Evolutionary conservation across 2,113 vertebrate species (phyloP).

Genomic region (Mugil cephalus): DNA sequence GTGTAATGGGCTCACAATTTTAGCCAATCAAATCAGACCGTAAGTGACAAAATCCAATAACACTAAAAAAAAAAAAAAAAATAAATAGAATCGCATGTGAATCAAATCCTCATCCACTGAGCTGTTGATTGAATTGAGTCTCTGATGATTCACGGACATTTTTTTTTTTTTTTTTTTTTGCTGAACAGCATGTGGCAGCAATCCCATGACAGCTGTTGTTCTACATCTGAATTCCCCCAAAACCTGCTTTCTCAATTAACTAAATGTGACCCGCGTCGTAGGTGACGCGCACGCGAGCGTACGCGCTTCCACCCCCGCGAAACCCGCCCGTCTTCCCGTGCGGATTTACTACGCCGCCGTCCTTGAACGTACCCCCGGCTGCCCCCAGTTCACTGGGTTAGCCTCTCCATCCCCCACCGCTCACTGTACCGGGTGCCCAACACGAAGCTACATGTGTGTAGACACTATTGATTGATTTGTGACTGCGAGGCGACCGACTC

Average conservation of each 20-base stretch:
- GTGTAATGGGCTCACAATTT: not conserved
- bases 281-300: not conserved
- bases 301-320: not conserved
- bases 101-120: conserved; percentile 13
- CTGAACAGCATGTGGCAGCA: conserved; percentile 31
- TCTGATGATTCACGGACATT: conserved; percentile 16
- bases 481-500: conserved; percentile 51
- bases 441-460: conserved; percentile 64
- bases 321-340: not conserved
- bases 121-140: conserved; percentile 24
- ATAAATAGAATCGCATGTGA: not conserved
- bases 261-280: conserved; percentile 3
- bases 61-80: not conserved
- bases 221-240: conserved; percentile 10
- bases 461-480: conserved; percentile 71
- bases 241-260: conserved; percentile 19
- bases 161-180: conserved; percentile 40
- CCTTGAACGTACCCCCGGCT: conserved; percentile 30
- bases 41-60: not conserved
- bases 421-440: conserved; percentile 17
- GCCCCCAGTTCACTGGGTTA: conserved; percentile 53
- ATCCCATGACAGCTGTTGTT: conserved; percentile 24
- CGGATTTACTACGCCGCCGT: conserved; percentile 39
- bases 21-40: not conserved
- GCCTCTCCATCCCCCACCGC: conserved; percentile 48